phyloP scores from a whole-genome alignment of 1,140 invertebrate genomes.

The Leptinotarsa texana region DNA sequence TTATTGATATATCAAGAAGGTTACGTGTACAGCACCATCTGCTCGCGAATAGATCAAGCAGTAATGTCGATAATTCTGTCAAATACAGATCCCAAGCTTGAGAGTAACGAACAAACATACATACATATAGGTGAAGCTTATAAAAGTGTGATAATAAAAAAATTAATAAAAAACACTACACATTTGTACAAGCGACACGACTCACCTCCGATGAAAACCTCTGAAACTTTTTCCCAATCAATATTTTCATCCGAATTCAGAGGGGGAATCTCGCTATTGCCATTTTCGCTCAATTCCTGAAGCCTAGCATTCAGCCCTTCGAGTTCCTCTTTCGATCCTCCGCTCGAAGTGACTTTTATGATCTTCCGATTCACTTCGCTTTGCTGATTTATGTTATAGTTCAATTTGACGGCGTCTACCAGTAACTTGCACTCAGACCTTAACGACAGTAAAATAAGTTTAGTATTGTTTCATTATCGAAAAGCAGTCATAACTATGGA shows the following conservation, averaged over 20 bases:
- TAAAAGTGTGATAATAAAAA: too few species aligned
- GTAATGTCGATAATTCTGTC: too few species aligned
- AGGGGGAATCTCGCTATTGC: constrained; percentile 28
- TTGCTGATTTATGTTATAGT: constrained; percentile 28
- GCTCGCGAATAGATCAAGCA: too few species aligned
- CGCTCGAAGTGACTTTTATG: constrained; percentile 12
- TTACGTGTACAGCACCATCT: too few species aligned
- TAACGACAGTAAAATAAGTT: not conserved
- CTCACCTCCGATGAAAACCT: constrained; percentile 37
- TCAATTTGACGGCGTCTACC: constrained; percentile 22
- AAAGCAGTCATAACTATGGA: too few species aligned
- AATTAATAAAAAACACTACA: not conserved
- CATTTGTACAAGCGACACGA: not conserved
- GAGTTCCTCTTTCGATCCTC: constrained; percentile 20
- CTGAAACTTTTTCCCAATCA: constrained; percentile 41
- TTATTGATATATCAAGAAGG: too few species aligned
- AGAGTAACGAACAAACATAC: too few species aligned
- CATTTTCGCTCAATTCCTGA: constrained; percentile 22
- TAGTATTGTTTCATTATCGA: too few species aligned
- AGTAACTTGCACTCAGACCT: constrained; percentile 25
- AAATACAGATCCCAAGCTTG: too few species aligned
- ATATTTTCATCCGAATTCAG: constrained; percentile 38
- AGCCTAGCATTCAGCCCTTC: constrained; percentile 26
- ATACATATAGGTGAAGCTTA: too few species aligned
- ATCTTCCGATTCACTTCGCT: constrained; percentile 16